These are phyloP conservation scores for Copidosoma floridanum DNA, from an alignment of 1,140 invertebrate genomes.

Conservation along the genomic window DNA sequence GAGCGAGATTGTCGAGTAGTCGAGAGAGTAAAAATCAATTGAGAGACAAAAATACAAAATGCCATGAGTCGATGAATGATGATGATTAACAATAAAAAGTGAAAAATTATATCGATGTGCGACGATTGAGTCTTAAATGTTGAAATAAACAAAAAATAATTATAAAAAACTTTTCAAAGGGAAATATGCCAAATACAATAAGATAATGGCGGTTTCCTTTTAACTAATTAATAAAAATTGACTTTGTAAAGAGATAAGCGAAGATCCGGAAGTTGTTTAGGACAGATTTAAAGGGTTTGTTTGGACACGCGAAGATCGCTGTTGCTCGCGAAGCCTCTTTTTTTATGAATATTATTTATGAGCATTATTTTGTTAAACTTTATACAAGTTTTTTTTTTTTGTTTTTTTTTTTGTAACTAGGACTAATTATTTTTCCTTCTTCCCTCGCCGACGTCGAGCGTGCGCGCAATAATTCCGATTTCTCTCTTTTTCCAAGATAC, in stretches of 20 bases:
- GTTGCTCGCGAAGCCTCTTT: slow-evolving; percentile 49
- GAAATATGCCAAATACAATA: slow-evolving; percentile 18
- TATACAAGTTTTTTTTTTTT: slow-evolving; percentile 52
- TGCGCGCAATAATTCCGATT: slow-evolving; percentile 2
- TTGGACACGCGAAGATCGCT: slow-evolving; percentile 46
- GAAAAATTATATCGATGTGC: slow-evolving; percentile 16
- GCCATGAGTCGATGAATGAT: too few relatives aligned
- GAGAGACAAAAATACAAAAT: too few relatives aligned
- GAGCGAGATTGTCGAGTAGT: too few relatives aligned
- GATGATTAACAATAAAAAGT: too few relatives aligned
- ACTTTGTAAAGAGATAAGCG: slow-evolving; percentile 25
- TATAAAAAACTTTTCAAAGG: slow-evolving; percentile 22
- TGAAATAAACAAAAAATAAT: slow-evolving; percentile 18
- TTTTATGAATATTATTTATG: slow-evolving; percentile 45
- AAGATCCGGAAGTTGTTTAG: slow-evolving; percentile 30
- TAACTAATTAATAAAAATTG: slow-evolving; percentile 4
- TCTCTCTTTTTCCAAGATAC: slow-evolving; percentile 30
- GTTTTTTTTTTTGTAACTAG: slow-evolving; percentile 41
- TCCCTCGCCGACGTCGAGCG: slow-evolving; percentile 34
- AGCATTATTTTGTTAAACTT: slow-evolving; percentile 55
- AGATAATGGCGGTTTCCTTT: too few relatives aligned
- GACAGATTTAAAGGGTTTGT: slow-evolving; percentile 33
- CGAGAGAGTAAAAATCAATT: too few relatives aligned
- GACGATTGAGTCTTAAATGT: slow-evolving; percentile 21
- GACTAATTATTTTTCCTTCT: slow-evolving; percentile 40